Evolutionary conservation across 2,888 invertebrate genomes (phyloP).

Genomic region (Busseola fusca): DNA sequence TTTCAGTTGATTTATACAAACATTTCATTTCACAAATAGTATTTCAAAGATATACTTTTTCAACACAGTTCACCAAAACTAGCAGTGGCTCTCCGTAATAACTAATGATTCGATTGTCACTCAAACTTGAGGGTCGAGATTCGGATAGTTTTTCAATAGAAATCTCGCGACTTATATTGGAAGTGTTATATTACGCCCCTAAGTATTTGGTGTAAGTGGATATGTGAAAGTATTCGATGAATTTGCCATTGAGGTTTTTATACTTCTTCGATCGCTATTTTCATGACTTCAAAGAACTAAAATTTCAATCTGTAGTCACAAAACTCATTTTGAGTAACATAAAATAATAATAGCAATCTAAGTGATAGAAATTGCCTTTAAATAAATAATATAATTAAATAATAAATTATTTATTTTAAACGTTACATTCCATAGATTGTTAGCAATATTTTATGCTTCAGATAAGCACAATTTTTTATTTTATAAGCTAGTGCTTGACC

Average conservation of each 20-base stretch:
- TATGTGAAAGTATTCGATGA: not conserved
- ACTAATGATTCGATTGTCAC: slow-evolving; percentile 3
- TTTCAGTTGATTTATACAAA: no score
- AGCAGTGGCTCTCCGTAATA: not conserved
- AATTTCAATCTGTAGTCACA: not conserved
- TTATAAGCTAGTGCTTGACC: no score
- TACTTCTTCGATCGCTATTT: not conserved
- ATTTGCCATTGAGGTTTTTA: not conserved
- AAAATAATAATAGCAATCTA: no score
- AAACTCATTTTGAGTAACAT: not conserved
- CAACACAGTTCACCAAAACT: not conserved
- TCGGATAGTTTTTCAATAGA: not conserved
- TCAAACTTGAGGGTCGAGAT: not conserved
- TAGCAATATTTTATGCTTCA: no score
- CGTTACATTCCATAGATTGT: no score
- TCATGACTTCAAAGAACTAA: not conserved
- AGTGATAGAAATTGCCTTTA: no score
- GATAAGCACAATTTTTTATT: no score
- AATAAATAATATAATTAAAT: no score
- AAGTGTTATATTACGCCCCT: not conserved
- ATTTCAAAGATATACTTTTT: not conserved
- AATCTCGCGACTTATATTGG: not conserved
- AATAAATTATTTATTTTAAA: no score
- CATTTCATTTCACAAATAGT: not conserved
- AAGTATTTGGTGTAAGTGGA: not conserved